A percentile compares a stretch with the other conserved stretches of the same genome.
Conservation (phyloP, 2,888 invertebrate genomes). For the Nymphalis polychloros region DNA sequence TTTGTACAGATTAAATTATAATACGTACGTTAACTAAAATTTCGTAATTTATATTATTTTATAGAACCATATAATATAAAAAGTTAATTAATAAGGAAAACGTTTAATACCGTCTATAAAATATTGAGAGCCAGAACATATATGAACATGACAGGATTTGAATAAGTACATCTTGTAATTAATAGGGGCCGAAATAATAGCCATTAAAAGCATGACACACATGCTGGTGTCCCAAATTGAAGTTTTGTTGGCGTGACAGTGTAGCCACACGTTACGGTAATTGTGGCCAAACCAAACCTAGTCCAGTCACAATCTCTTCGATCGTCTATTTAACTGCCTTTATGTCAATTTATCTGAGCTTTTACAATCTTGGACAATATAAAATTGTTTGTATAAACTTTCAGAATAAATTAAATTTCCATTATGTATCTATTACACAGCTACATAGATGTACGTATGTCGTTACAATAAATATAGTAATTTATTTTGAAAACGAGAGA, state of each 20-base stretch:
- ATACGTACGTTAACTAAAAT: not conserved
- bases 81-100: not conserved
- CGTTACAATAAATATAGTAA: slow-evolving; percentile 1
- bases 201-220: slow-evolving; percentile 34
- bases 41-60: no score
- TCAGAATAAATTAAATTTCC: not conserved
- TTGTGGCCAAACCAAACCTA: slow-evolving; percentile 44
- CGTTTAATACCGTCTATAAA: not conserved
- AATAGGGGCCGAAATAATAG: slow-evolving; percentile 18
- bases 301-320: not conserved
- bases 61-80: no score
- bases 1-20: not conserved
- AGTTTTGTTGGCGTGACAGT: slow-evolving; percentile 51
- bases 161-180: not conserved
- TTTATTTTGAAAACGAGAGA: slow-evolving; percentile 29
- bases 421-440: not conserved
- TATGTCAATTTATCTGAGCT: not conserved
- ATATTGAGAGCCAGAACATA: no score
- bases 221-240: slow-evolving; percentile 52
- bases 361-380: not conserved
- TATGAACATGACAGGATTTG: not conserved
- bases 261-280: slow-evolving; percentile 60
- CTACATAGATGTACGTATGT: not conserved
- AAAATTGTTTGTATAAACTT: not conserved
- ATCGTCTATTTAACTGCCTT: not conserved